Conservation (phyloP, 2,113 vertebrate species). For the Canis aureus region DNA sequence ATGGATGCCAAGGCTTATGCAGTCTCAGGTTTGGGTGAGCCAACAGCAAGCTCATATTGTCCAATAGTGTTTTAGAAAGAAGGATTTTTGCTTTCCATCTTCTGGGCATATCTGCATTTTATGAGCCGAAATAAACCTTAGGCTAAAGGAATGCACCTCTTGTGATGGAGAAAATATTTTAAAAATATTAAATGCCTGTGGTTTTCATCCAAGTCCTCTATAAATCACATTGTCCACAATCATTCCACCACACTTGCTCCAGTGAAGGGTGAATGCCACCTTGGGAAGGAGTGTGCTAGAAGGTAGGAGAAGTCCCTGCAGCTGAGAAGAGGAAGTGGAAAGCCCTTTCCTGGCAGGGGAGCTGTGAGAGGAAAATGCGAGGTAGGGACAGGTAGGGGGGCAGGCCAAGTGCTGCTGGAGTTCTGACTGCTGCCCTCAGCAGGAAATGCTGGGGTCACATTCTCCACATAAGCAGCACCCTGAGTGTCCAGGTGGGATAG, state of each 20-base stretch:
- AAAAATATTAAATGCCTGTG: not conserved
- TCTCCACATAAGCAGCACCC: not conserved
- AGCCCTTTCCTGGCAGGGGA: not conserved
- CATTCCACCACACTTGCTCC: not conserved
- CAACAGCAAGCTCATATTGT: not conserved
- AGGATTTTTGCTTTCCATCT: not conserved
- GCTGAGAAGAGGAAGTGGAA: not conserved
- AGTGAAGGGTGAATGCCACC: not conserved
- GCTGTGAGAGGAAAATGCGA: not conserved
- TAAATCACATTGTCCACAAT: not conserved
- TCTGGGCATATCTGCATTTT: slow-evolving; percentile 23
- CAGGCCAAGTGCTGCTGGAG: fast-evolving
- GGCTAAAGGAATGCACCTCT: slow-evolving; percentile 6
- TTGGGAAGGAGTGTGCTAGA: not conserved
- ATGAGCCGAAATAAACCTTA: slow-evolving; percentile 29
- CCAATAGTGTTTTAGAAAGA: not conserved
- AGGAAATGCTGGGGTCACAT: fast-evolving
- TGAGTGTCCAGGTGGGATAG: not conserved
- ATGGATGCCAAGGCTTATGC: not conserved
- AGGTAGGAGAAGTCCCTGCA: not conserved
- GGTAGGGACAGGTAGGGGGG: not conserved
- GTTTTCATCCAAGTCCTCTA: not conserved
- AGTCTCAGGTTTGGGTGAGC: not conserved
- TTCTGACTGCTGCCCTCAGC: fast-evolving
- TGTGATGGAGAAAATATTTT: slow-evolving; percentile 13